Percentiles rank a stretch among this genome's conserved stretches.
Evolutionary conservation across 2,888 invertebrate genomes (phyloP).

Genomic region (Uloborus plumipes): DNA sequence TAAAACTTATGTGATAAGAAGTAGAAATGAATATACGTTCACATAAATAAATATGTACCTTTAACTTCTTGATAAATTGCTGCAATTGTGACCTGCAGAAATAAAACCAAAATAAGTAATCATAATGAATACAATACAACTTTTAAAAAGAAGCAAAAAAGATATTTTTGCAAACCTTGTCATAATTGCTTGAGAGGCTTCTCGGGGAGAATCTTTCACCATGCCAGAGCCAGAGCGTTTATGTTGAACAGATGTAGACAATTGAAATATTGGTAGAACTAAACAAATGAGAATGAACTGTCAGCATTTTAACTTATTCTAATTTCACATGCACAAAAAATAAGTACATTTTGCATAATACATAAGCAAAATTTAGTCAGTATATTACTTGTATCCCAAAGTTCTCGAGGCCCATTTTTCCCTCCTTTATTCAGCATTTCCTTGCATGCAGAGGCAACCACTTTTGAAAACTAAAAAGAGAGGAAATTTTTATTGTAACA

Average conservation of each 20-base stretch:
- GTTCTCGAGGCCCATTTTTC: conserved; percentile 32
- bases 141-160: not conserved
- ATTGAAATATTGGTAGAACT: conserved; percentile 57
- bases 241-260: conserved; percentile 34
- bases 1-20: too few relatives aligned
- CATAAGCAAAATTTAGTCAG: too few relatives aligned
- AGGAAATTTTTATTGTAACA: conserved; percentile 10
- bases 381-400: conserved; percentile 59
- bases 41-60: conserved; percentile 17
- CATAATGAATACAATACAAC: not conserved
- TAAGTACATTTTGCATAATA: not conserved
- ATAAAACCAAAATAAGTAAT: not conserved
- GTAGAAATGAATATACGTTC: not conserved
- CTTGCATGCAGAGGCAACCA: conserved; percentile 52
- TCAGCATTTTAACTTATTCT: not conserved
- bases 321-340: not conserved
- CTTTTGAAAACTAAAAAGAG: conserved; percentile 42
- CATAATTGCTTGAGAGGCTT: conserved; percentile 39
- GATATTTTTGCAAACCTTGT: conserved; percentile 23
- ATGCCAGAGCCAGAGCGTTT: conserved; percentile 49
- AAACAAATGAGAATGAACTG: not conserved
- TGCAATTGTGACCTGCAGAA: conserved; percentile 28
- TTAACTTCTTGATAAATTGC: conserved; percentile 53
- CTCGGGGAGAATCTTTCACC: conserved; percentile 75
- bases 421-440: conserved; percentile 49